phyloP scores from a whole-genome alignment of 2,888 invertebrate genomes.

The Sepiola atlantica region DNA sequence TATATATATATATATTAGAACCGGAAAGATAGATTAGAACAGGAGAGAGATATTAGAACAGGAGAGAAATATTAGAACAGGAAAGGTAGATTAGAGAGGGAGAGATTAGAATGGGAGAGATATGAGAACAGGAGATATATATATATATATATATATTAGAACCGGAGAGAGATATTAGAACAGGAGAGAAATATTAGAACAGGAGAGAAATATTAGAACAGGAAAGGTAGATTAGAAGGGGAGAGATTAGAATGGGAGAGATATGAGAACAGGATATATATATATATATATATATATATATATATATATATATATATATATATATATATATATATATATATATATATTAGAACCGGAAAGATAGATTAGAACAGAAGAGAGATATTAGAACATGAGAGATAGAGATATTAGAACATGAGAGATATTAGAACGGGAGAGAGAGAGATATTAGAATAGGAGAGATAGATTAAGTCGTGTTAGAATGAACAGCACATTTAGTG shows the following conservation, averaged over 20 bases:
- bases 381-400: fast-evolving
- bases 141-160: too few relatives aligned
- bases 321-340: too few relatives aligned
- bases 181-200: neutral
- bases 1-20: too few relatives aligned
- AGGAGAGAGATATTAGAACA: too few relatives aligned
- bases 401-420: too few relatives aligned
- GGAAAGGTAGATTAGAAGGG: neutral
- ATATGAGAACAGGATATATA: neutral
- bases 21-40: neutral
- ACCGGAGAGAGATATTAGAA: neutral
- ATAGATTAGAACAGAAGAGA: neutral
- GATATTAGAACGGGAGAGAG: too few relatives aligned
- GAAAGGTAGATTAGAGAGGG: too few relatives aligned
- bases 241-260: neutral
- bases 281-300: too few relatives aligned
- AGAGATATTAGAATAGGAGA: neutral
- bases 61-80: too few relatives aligned
- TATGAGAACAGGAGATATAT: neutral
- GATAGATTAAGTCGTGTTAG: neutral
- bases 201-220: neutral
- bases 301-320: too few relatives aligned
- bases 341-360: fast-evolving
- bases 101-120: too few relatives aligned
- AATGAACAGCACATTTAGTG: too few relatives aligned